Conservation (phyloP, 2,113 vertebrate genomes). For the Oreotrochilus melanogaster region DNA sequence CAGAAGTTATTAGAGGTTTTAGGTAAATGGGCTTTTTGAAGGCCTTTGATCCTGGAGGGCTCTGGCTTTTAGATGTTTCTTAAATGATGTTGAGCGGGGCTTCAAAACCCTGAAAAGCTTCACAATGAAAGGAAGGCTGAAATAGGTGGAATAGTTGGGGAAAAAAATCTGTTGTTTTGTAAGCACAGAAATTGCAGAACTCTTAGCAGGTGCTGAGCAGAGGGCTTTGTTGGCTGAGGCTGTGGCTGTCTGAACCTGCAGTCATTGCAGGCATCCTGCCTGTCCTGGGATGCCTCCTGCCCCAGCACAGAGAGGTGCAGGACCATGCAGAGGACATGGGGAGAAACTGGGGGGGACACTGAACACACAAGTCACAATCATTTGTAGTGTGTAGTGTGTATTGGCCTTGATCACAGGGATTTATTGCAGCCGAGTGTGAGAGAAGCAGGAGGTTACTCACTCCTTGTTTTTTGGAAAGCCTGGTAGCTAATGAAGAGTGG, state of each 20-base stretch:
- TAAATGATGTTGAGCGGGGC: background rate
- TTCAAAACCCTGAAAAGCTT: background rate
- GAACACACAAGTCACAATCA: rapidly evolving
- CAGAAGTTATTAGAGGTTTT: background rate
- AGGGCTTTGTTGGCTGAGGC: background rate
- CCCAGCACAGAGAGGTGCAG: background rate
- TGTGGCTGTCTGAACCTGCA: rapidly evolving
- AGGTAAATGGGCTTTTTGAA: background rate
- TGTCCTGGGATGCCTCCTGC: background rate
- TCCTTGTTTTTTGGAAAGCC: background rate
- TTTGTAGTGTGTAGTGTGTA: rapidly evolving
- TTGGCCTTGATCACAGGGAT: background rate
- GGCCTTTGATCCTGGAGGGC: background rate
- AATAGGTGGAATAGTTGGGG: background rate
- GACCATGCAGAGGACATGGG: rapidly evolving
- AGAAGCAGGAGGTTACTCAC: rapidly evolving
- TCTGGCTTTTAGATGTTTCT: background rate
- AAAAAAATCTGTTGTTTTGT: background rate
- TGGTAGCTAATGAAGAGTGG: background rate
- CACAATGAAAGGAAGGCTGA: background rate
- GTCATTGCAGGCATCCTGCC: background rate
- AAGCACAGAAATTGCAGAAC: background rate
- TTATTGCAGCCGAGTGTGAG: background rate
- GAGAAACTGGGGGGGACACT: rapidly evolving
- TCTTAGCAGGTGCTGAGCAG: background rate